These are phyloP conservation scores for Anguilla marmorata DNA, from an alignment of 2,797 vertebrate species.

Conservation along the genomic window DNA sequence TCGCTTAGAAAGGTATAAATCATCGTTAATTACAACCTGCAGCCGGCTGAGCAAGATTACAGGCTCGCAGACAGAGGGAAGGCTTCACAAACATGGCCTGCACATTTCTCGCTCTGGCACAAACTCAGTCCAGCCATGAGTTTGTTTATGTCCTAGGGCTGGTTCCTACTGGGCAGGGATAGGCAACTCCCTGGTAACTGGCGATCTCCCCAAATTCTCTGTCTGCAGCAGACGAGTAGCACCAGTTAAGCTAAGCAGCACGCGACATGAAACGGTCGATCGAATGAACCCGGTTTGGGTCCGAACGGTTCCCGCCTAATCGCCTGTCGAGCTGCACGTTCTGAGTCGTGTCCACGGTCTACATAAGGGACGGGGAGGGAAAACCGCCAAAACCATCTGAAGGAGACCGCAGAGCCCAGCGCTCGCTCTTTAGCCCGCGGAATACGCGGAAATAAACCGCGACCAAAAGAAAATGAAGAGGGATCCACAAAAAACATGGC, in stretches of 20 bases:
- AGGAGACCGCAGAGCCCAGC: neutral
- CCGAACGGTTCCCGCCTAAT: neutral
- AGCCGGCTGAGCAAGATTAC: conserved; percentile 19
- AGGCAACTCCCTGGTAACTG: neutral
- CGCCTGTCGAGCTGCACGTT: neutral
- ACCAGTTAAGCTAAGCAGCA: neutral
- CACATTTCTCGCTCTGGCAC: neutral
- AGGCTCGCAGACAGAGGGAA: neutral
- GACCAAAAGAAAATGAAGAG: neutral
- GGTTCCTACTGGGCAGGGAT: neutral
- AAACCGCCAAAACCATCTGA: neutral
- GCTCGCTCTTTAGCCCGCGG: neutral
- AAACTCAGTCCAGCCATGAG: neutral
- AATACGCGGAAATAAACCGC: neutral
- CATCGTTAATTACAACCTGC: conserved; percentile 19
- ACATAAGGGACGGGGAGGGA: neutral
- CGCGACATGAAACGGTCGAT: neutral
- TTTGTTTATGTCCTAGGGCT: neutral
- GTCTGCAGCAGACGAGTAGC: neutral
- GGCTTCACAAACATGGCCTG: neutral
- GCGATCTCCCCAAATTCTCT: neutral
- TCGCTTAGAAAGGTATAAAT: conserved; percentile 15
- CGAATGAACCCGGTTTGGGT: neutral
- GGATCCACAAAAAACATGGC: neutral
- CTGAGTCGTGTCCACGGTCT: neutral